Conservation (phyloP, 2,797 vertebrate genomes). For the Oophaga sylvatica region DNA sequence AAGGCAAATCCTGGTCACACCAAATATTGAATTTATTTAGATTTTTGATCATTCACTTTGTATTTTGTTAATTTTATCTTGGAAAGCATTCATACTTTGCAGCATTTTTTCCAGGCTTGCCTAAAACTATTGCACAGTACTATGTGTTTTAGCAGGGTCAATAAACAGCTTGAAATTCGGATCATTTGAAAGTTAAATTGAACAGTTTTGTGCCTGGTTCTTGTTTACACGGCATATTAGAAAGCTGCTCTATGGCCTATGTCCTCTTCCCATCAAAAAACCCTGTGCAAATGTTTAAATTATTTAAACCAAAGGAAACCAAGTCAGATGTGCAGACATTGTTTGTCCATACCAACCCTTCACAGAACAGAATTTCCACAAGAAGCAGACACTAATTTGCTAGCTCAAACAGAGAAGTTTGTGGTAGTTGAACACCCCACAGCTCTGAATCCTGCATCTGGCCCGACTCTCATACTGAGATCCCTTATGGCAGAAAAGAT, state of each 20-base stretch:
- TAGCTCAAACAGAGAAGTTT: constrained; percentile 54
- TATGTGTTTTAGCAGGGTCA: neutral
- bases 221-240: constrained; percentile 53
- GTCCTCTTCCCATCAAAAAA: constrained; percentile 21
- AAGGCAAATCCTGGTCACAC: no score
- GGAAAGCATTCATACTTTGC: no score
- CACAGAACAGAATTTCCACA: constrained; percentile 16
- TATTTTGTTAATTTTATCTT: no score
- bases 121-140: constrained; percentile 15
- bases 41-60: no score
- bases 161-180: constrained; percentile 16
- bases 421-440: constrained; percentile 24
- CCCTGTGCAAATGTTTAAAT: constrained; percentile 53
- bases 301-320: constrained; percentile 47
- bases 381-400: constrained; percentile 45
- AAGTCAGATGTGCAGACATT: constrained; percentile 48
- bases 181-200: constrained; percentile 43
- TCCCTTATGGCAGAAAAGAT: neutral
- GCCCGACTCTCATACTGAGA: constrained; percentile 23
- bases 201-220: constrained; percentile 28
- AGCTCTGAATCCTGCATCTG: constrained; percentile 37
- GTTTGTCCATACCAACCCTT: constrained; percentile 50
- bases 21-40: no score
- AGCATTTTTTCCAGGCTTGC: no score
- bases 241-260: constrained; percentile 40